Evolutionary conservation across 2,888 invertebrate genomes (phyloP).

Genomic region (Seira ritae): DNA sequence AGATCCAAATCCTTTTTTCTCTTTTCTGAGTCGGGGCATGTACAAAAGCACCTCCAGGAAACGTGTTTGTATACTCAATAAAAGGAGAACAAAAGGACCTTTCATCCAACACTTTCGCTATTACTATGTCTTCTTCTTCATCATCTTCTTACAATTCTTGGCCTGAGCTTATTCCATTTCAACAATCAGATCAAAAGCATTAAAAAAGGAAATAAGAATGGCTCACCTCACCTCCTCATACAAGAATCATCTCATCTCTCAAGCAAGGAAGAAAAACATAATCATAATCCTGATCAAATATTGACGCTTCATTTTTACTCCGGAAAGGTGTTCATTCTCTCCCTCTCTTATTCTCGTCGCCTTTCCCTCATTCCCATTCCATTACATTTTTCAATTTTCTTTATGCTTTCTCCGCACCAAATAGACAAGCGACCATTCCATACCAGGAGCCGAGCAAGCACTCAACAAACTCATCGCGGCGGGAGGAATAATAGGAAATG

Average conservation of each 20-base stretch:
- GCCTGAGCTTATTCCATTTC: too few species aligned
- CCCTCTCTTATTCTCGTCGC: background rate
- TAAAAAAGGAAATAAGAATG: too few species aligned
- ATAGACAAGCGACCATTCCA: background rate
- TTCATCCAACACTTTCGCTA: too few species aligned
- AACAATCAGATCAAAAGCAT: too few species aligned
- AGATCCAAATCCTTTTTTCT: too few species aligned
- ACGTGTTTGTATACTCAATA: too few species aligned
- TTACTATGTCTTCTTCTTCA: too few species aligned
- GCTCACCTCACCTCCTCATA: too few species aligned
- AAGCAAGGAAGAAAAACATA: background rate
- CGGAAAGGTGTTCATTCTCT: background rate
- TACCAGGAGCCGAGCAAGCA: background rate
- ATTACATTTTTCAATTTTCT: slow-evolving; percentile 1
- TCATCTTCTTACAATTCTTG: too few species aligned
- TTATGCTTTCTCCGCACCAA: background rate
- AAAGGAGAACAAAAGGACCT: too few species aligned
- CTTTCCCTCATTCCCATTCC: background rate
- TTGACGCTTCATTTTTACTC: slow-evolving; percentile 8
- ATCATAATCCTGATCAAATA: slow-evolving; percentile 7
- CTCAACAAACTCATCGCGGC: background rate
- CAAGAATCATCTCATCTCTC: background rate
- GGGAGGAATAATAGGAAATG: background rate
- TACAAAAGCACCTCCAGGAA: too few species aligned
- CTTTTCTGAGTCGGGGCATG: too few species aligned